Conservation (phyloP, 2,797 vertebrate species). For the Melanotaenia nigrans region DNA sequence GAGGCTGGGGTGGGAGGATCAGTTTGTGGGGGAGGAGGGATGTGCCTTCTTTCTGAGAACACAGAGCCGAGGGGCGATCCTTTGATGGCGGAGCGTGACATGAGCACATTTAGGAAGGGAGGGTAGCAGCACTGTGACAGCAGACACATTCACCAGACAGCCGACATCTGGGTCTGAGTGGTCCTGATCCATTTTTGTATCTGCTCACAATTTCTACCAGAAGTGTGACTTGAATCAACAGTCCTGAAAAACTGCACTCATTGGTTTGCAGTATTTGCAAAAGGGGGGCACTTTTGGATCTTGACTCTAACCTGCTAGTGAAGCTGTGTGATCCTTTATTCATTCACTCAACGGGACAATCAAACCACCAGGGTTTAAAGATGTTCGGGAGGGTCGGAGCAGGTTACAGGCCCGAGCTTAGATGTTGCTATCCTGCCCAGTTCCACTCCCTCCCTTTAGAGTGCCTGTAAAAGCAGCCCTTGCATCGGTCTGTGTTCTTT, state of each 20-base stretch:
- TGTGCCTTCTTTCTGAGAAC: conserved; percentile 65
- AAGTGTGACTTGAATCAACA: conserved; percentile 18
- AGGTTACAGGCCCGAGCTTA: conserved; percentile 58
- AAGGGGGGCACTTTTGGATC: conserved; percentile 6
- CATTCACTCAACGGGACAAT: conserved; percentile 47
- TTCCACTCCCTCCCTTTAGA: conserved; percentile 66
- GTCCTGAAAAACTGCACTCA: conserved; percentile 14
- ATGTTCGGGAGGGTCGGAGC: conserved; percentile 63
- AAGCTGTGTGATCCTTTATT: conserved; percentile 35
- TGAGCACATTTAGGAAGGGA: conserved; percentile 73
- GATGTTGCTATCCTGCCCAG: conserved; percentile 71
- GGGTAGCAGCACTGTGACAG: conserved; percentile 62
- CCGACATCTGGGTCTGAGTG: conserved; percentile 26
- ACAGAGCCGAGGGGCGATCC: conserved; percentile 74
- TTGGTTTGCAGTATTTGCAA: neutral
- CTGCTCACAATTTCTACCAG: conserved; percentile 25
- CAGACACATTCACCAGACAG: conserved; percentile 61
- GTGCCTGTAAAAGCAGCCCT: conserved; percentile 72
- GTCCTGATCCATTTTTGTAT: conserved; percentile 50
- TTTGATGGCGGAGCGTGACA: conserved; percentile 80
- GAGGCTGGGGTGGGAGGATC: conserved; percentile 57
- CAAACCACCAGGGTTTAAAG: conserved; percentile 59
- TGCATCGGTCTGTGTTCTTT: conserved; percentile 76
- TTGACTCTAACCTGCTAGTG: conserved; percentile 13
- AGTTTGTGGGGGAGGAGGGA: conserved; percentile 22